Percentiles rank a stretch among this genome's conserved stretches.
These are phyloP conservation scores for Drymodes brunneopygia DNA, from an alignment of 2,113 vertebrate species.

Conservation along the genomic window DNA sequence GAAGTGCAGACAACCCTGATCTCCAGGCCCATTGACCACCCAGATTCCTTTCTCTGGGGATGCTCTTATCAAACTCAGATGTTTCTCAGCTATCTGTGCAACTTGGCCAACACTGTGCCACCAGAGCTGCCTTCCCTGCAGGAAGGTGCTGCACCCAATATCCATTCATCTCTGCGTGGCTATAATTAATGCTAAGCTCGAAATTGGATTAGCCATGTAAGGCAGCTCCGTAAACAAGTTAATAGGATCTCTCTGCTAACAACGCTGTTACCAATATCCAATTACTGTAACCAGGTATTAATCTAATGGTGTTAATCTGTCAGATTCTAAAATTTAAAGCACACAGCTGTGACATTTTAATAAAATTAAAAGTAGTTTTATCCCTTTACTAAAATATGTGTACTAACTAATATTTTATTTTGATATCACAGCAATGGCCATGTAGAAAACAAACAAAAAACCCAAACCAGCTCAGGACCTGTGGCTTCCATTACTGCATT, in stretches of 20 bases:
- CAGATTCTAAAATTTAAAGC: slow-evolving; percentile 40
- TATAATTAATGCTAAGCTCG: slow-evolving; percentile 50
- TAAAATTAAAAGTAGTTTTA: slow-evolving; percentile 2
- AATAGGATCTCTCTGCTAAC: slow-evolving; percentile 61
- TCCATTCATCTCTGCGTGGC: background rate
- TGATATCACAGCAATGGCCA: background rate
- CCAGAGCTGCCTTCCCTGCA: background rate
- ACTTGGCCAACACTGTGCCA: background rate
- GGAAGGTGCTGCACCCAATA: slow-evolving; percentile 34
- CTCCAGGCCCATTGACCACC: background rate
- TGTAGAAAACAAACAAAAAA: background rate
- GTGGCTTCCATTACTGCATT: background rate
- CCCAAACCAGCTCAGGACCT: background rate
- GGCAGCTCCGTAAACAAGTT: slow-evolving; percentile 44
- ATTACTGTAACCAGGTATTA: slow-evolving; percentile 68
- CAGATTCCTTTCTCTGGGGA: background rate
- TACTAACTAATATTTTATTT: slow-evolving; percentile 9
- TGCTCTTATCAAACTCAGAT: background rate
- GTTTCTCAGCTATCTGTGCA: background rate
- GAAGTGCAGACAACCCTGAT: background rate
- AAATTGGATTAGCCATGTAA: slow-evolving; percentile 69
- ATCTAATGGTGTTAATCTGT: slow-evolving; percentile 59
- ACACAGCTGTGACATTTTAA: slow-evolving; percentile 17
- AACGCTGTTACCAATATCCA: slow-evolving; percentile 51
- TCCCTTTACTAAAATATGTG: background rate